Evolutionary conservation across 1,140 invertebrate genomes (phyloP).

Genomic region (Drosophila saltans): DNA sequence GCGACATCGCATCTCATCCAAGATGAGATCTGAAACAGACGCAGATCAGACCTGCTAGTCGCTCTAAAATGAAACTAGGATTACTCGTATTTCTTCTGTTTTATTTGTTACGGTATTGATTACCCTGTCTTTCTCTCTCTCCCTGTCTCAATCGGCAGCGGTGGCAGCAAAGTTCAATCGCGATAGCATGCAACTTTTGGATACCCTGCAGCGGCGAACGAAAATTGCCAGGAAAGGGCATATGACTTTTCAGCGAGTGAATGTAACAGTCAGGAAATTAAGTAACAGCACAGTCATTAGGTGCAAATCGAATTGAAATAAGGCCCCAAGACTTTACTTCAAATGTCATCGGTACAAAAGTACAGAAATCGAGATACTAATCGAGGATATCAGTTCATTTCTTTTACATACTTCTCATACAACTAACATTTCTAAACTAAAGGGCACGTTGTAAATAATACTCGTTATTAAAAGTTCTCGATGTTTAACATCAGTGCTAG

Average conservation of each 20-base stretch:
- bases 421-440: no score
- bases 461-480: no score
- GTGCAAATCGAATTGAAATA: constrained; percentile 26
- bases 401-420: no score
- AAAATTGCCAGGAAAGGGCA: constrained; percentile 59
- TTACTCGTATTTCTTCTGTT: constrained; percentile 28
- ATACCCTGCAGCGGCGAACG: constrained; percentile 62
- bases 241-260: constrained; percentile 45
- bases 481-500: no score
- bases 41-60: constrained; percentile 14
- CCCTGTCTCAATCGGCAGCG: constrained; percentile 37
- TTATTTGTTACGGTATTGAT: constrained; percentile 66
- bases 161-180: constrained; percentile 78
- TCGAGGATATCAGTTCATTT: no score
- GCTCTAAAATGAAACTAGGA: constrained; percentile 62
- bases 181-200: constrained; percentile 52
- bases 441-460: no score
- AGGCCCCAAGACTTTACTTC: constrained; percentile 30
- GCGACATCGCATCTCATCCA: constrained; percentile 12
- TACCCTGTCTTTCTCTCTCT: constrained; percentile 20
- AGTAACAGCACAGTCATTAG: constrained; percentile 35
- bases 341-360: constrained; percentile 39
- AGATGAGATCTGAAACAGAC: constrained; percentile 42
- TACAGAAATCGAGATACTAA: neutral
- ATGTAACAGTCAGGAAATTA: constrained; percentile 55